A percentile compares a stretch with the other conserved stretches of the same genome.
Evolutionary conservation across 1,140 invertebrate species (phyloP).

Genomic region (Archegozetes longisetosus): DNA sequence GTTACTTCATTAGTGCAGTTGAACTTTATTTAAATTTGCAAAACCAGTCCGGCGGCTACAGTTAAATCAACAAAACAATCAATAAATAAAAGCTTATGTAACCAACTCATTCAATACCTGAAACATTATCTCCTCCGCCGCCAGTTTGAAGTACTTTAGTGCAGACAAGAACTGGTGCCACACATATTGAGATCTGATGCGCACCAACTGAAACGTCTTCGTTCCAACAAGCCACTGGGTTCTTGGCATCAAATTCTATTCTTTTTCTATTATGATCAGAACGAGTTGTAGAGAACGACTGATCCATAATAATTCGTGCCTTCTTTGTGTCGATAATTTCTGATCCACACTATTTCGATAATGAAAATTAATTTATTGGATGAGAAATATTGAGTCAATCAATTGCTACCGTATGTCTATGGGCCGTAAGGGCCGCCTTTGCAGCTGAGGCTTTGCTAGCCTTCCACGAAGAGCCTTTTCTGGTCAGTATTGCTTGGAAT

Average conservation of each 20-base stretch:
- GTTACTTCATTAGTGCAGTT: no score
- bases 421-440: conserved; percentile 64
- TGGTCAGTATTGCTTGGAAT: conserved; percentile 62
- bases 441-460: conserved; percentile 59
- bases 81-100: neutral
- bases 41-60: conserved; percentile 5
- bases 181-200: conserved; percentile 41
- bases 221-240: conserved; percentile 65
- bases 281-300: conserved; percentile 58
- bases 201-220: conserved; percentile 32
- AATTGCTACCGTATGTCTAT: conserved; percentile 46
- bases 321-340: conserved; percentile 48
- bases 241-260: conserved; percentile 41
- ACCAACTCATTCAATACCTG: conserved; percentile 29
- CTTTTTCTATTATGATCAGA: conserved; percentile 31
- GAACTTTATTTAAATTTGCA: conserved; percentile 10
- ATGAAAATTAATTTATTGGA: neutral
- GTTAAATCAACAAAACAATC: neutral
- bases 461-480: conserved; percentile 48
- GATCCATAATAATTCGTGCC: conserved; percentile 53
- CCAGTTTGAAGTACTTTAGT: conserved; percentile 63
- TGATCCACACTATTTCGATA: conserved; percentile 41
- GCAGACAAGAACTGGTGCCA: conserved; percentile 69
- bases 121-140: conserved; percentile 75
- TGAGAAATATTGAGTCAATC: neutral